Percentiles rank a stretch among this genome's conserved stretches.
phyloP scores from a whole-genome alignment of 2,113 vertebrate species.

The Cochlearius cochlearius region DNA sequence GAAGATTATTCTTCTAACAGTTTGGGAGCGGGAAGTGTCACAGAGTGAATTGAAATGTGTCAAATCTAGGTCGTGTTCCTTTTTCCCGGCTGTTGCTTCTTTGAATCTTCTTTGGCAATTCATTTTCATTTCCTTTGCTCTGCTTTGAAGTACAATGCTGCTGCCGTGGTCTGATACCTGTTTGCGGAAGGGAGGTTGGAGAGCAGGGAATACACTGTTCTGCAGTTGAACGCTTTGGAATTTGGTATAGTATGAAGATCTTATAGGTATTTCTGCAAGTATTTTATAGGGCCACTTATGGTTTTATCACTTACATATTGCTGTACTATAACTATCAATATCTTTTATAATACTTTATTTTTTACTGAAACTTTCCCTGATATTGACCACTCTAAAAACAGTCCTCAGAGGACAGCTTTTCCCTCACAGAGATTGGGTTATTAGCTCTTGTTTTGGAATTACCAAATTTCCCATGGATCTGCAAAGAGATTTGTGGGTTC shows the following conservation, averaged over 20 bases:
- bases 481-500: neutral
- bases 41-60: neutral
- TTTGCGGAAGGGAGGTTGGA: neutral
- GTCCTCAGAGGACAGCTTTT: neutral
- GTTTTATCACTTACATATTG: neutral
- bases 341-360: neutral
- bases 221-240: neutral
- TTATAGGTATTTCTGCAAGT: neutral
- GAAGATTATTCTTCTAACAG: neutral
- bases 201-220: fast-evolving
- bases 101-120: neutral
- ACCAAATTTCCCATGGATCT: neutral
- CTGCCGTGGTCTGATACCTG: neutral
- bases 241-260: neutral
- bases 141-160: neutral
- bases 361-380: neutral
- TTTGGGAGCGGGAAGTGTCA: neutral
- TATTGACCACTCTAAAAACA: neutral
- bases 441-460: neutral
- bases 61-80: fast-evolving
- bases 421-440: neutral
- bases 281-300: neutral
- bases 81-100: neutral
- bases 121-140: neutral
- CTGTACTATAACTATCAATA: neutral